Evolutionary conservation across 1,140 invertebrate species (phyloP).

Genomic region (Hypsibius dujardini): DNA sequence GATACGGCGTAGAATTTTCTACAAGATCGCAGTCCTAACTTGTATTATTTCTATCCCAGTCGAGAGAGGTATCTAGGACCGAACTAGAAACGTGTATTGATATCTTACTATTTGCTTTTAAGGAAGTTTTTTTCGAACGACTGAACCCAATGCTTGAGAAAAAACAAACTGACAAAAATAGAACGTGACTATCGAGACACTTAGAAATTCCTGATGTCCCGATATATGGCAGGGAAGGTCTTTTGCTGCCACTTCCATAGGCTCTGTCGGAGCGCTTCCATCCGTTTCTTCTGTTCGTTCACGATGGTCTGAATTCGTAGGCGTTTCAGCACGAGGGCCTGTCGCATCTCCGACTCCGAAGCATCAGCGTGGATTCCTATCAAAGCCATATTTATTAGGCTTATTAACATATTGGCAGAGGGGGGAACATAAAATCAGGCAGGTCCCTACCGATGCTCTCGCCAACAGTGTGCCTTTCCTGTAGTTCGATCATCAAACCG

Average conservation of each 20-base stretch:
- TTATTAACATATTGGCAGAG: neutral
- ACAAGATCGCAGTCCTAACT: too few relatives aligned
- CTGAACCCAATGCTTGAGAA: too few relatives aligned
- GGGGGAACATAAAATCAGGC: neutral
- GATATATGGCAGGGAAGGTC: neutral
- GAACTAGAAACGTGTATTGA: too few relatives aligned
- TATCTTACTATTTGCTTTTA: too few relatives aligned
- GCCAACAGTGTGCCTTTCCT: neutral
- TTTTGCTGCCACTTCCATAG: neutral
- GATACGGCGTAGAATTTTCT: too few relatives aligned
- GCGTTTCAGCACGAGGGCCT: neutral
- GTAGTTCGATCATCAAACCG: neutral
- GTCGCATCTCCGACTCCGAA: neutral
- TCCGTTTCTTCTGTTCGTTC: conserved; percentile 13
- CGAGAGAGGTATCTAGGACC: too few relatives aligned
- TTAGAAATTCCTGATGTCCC: neutral
- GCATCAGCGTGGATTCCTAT: neutral
- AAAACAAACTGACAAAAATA: too few relatives aligned
- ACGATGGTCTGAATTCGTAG: neutral
- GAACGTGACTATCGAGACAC: too few relatives aligned
- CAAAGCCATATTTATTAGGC: too few relatives aligned
- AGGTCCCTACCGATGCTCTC: neutral
- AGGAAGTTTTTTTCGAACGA: too few relatives aligned
- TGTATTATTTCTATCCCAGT: too few relatives aligned
- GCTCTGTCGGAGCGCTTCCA: neutral